Evolutionary conservation across 2,888 invertebrate genomes (phyloP), one percentile per base, ranked within the genome.

Genomic region (Tenthredo livida): DNA sequence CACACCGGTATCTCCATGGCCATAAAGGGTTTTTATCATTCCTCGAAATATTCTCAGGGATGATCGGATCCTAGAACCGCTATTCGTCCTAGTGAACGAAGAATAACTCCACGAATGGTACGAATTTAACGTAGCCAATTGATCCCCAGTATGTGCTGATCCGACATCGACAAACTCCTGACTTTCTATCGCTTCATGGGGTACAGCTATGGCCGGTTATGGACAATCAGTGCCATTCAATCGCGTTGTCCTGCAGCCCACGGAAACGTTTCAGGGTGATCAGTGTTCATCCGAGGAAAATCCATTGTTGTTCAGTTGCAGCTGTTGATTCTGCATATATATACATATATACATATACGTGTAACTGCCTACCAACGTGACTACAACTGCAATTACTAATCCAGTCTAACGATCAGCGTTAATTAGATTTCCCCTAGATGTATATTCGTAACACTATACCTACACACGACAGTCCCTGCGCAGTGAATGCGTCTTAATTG

Each of bases 401-500:
- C 61, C 17, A 43, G 61, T 80, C 80, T 15, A 88, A 86, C 87
- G 89, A 90, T 90, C 88, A 89, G 86, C 87, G 84, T 80, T 88
- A 87, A 88, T 89, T 88, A 89, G 90, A 89, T 89, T 89, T 61
- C 47, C 21, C n/a, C n/a, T 17, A 10, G 10, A 29, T 77, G 50
- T 54, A 50, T 73, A 50, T 73, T 43, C 43, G 21, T 37, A 33
- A 37, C 33, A n/a, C 70, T 72, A 10, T 72, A 37, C n/a, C 9
- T 72, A n/a, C 10, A 29, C 17, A 72, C 3, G 6, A 21, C 1
- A 61, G 25, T 21, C 61, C 9, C 2, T 17, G 84, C 86, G 84
- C 86, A 88, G 87, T 89, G 88, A 90, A 90, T 88, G 87, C 88
- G 84, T 80, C 86, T 85, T 89, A 90, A 90, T 90, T 90, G 85